Percentiles rank a stretch among this genome's conserved stretches.
These are phyloP conservation scores for Agapostemon virescens DNA, from an alignment of 2,888 invertebrate species.

Conservation along the genomic window DNA sequence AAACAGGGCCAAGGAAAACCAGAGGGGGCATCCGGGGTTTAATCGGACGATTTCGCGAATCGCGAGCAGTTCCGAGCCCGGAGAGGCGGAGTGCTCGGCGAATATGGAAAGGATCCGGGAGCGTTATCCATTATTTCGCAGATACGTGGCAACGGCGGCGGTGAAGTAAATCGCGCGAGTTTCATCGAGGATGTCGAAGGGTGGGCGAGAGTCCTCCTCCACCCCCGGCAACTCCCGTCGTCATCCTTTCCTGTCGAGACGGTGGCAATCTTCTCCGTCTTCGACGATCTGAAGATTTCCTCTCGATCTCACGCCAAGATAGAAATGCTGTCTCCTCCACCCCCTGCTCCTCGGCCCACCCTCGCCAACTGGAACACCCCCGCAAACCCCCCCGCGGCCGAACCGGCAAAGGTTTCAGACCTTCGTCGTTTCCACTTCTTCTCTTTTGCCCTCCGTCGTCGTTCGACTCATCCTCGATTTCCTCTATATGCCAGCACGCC, in stretches of 20 bases:
- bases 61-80: not conserved
- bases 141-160: slow-evolving; percentile 51
- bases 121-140: slow-evolving; percentile 70
- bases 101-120: slow-evolving; percentile 54
- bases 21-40: not conserved
- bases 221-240: slow-evolving; percentile 6
- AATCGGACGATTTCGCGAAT: slow-evolving; percentile 39
- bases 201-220: slow-evolving; percentile 24
- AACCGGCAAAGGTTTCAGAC: slow-evolving; percentile 40
- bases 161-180: slow-evolving; percentile 70
- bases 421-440: slow-evolving; percentile 42
- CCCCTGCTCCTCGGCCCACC: not conserved
- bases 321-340: slow-evolving; percentile 49
- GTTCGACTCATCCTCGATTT: slow-evolving; percentile 64
- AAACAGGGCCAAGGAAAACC: not conserved
- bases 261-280: slow-evolving; percentile 66
- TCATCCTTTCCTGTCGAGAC: slow-evolving; percentile 57
- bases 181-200: slow-evolving; percentile 64
- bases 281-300: slow-evolving; percentile 67
- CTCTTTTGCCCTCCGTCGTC: slow-evolving; percentile 28
- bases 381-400: not conserved
- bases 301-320: slow-evolving; percentile 66
- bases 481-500: slow-evolving; percentile 56
- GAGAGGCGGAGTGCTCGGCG: not conserved
- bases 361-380: not conserved